Evolutionary conservation across 2,888 invertebrate genomes (phyloP), one percentile per base, ranked within the genome.

Genomic region (Diarsia dahlii): DNA sequence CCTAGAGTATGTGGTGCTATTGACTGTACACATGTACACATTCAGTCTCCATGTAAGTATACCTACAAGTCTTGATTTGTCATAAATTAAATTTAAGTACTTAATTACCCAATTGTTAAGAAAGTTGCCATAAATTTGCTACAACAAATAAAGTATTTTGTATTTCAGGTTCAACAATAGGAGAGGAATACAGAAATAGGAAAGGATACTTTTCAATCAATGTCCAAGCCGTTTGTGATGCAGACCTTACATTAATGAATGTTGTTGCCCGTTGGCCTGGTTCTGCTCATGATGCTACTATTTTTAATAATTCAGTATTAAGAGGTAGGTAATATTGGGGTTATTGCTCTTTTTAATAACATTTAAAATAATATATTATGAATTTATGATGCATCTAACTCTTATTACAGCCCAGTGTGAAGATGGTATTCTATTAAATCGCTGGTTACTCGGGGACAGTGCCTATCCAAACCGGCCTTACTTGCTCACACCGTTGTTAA

Each of bases 281-380:
- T 63, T 63, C 62, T 20, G 62, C 62, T 39, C 39, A 63, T 39
- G 39, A 63, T 13, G 62, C 62, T 20, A 63, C 20, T 63, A 63
- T 63, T 63, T 63, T 63, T 20, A 39, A 39, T 39, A 20, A 39
- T 63, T 63, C 62, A 18, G 62, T 39, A 39, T 39, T 62, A 34
- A 62, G 62, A 28, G 28, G 28, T 28, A 62, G 62, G 62, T 62
- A 62, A 62, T 39, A 78, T 84, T 86, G 20, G 54, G 54, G n/a
- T 54, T 10, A n/a, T 54, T 54, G n/a, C 9, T n/a, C 54, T 12
- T n/a, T 54, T n/a, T 10, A 12, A 54, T n/a, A n/a, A n/a, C 54
- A 54, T n/a, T 54, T 9, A 0, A 54, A 54, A 54, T 54, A n/a
- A 54, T 54, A 10, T 54, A 12, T n/a, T 54, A 10, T 54, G n/a